A percentile compares a stretch with the other conserved stretches of the same genome.
phyloP scores from a whole-genome alignment of 2,113 vertebrate genomes.

The Lates calcarifer region DNA sequence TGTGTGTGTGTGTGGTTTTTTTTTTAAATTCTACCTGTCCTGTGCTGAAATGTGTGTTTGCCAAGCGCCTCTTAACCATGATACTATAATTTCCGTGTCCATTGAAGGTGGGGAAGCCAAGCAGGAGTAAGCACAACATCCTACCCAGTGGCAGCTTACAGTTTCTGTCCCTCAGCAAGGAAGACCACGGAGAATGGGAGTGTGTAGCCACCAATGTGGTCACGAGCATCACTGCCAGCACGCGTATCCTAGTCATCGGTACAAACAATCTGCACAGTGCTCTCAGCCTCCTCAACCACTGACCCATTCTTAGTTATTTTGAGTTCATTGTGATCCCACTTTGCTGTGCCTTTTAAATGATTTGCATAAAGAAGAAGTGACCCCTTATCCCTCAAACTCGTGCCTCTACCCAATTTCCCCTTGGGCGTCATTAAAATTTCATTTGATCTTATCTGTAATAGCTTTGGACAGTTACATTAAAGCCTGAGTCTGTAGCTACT shows the following conservation, averaged over 20 bases:
- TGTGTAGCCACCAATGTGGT: slow-evolving; percentile 98
- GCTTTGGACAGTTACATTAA: slow-evolving; percentile 54
- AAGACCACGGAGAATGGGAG: slow-evolving; percentile 99
- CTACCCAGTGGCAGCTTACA: slow-evolving; percentile 97
- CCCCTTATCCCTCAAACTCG: slow-evolving; percentile 40
- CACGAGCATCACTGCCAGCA: slow-evolving; percentile 99
- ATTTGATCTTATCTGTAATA: slow-evolving; percentile 59
- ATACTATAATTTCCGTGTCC: slow-evolving; percentile 45
- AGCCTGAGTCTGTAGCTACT: slow-evolving; percentile 30
- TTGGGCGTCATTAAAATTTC: slow-evolving; percentile 57
- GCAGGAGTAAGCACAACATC: slow-evolving; percentile 98
- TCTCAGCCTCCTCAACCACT: slow-evolving; percentile 28
- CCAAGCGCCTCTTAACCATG: slow-evolving; percentile 2
- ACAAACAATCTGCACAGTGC: slow-evolving; percentile 49
- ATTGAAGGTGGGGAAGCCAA: slow-evolving; percentile 97
- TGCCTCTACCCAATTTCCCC: slow-evolving; percentile 41
- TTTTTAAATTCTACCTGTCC: too few relatives aligned
- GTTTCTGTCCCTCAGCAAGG: slow-evolving; percentile 97
- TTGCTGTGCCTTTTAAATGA: slow-evolving; percentile 29
- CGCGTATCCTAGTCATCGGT: slow-evolving; percentile 97
- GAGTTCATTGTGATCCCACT: slow-evolving; percentile 25
- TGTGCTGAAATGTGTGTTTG: neutral
- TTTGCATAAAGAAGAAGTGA: slow-evolving; percentile 29
- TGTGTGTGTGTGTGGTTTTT: neutral
- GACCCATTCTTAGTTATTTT: slow-evolving; percentile 25